A percentile compares a stretch with the other conserved stretches of the same genome.
phyloP scores from a whole-genome alignment of 2,113 vertebrate genomes.

The Circaetus gallicus region DNA sequence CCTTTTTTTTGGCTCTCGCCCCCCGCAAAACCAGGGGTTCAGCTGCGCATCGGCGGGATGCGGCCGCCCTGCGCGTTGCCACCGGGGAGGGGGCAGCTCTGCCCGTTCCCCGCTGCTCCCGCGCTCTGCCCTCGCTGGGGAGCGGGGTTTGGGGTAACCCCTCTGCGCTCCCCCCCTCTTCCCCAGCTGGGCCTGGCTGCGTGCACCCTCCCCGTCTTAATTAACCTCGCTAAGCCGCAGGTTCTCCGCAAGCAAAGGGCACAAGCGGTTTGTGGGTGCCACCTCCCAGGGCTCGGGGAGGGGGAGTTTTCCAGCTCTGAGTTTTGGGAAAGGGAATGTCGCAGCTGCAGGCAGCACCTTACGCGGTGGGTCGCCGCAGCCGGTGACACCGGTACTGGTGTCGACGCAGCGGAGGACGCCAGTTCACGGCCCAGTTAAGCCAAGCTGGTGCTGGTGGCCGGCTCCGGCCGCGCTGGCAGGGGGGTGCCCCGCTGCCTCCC shows the following conservation, averaged over 20 bases:
- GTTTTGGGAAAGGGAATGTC: background rate
- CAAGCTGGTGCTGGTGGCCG: background rate
- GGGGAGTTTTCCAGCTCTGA: background rate
- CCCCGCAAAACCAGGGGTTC: too few relatives aligned
- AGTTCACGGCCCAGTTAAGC: background rate
- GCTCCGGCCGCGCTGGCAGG: background rate
- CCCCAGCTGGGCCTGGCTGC: background rate
- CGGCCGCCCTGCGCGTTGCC: too few relatives aligned
- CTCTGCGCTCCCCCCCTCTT: background rate
- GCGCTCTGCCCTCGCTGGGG: too few relatives aligned
- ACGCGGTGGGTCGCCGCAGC: fast-evolving
- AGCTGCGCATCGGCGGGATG: too few relatives aligned
- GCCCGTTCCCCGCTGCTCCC: too few relatives aligned
- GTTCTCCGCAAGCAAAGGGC: background rate
- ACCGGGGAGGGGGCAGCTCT: too few relatives aligned
- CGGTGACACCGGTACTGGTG: fast-evolving
- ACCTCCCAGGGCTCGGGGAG: fast-evolving
- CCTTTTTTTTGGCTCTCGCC: too few relatives aligned
- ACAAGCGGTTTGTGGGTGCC: background rate
- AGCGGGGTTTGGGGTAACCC: background rate
- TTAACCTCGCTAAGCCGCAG: background rate
- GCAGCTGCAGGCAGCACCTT: background rate
- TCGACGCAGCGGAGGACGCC: background rate
- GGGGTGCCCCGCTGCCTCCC: background rate
- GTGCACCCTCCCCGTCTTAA: fast-evolving